Conservation (phyloP, 1,140 invertebrate species). For the Rhyacophila brunnea region DNA sequence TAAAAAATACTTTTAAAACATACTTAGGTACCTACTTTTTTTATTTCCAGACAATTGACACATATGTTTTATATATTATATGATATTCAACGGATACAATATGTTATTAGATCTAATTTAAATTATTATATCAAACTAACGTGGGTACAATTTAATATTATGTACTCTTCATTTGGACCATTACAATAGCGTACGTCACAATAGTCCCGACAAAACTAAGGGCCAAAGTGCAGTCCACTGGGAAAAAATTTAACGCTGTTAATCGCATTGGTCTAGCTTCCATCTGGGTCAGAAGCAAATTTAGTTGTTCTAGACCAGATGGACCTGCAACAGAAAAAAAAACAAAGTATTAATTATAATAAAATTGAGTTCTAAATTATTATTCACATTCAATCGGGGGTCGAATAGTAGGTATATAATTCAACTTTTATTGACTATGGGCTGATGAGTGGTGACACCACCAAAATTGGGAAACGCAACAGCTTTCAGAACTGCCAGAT, state of each 20-base stretch:
- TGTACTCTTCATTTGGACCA: background rate
- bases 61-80: background rate
- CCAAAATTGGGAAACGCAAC: too few relatives aligned
- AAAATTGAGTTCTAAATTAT: too few relatives aligned
- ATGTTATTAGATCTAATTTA: background rate
- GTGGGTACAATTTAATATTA: background rate
- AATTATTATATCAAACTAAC: background rate
- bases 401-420: too few relatives aligned
- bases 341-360: too few relatives aligned
- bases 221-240: too few relatives aligned
- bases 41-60: background rate
- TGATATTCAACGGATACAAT: background rate
- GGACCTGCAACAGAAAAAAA: too few relatives aligned
- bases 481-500: too few relatives aligned
- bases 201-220: conserved; percentile 17
- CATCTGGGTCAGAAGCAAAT: too few relatives aligned
- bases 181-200: conserved; percentile 4
- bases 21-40: background rate
- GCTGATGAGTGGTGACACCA: too few relatives aligned
- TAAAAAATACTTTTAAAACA: background rate
- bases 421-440: too few relatives aligned
- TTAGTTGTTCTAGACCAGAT: too few relatives aligned
- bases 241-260: conserved; percentile 13
- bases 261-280: conserved; percentile 2
- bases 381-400: too few relatives aligned